Conservation (phyloP, 2,113 vertebrate genomes). For the Rhegmatorhina hoffmannsi region DNA sequence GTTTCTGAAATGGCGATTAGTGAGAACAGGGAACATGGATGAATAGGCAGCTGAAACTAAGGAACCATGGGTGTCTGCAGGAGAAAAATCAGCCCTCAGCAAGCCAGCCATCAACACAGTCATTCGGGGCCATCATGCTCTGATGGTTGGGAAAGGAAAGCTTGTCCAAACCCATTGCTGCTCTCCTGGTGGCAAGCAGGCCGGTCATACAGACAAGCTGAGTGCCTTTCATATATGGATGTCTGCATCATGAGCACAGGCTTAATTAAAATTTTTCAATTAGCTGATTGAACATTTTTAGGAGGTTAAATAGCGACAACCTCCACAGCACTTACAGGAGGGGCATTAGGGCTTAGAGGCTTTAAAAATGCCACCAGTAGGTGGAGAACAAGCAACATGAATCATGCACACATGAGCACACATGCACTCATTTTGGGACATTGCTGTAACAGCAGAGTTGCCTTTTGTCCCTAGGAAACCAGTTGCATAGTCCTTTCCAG, state of each 20-base stretch:
- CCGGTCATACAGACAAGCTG: not conserved
- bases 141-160: not conserved
- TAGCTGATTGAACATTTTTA: conserved; percentile 12
- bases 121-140: not conserved
- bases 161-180: not conserved
- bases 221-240: not conserved
- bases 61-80: conserved; percentile 14
- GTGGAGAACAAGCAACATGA: conserved; percentile 35
- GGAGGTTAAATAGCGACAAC: conserved; percentile 5
- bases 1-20: conserved; percentile 24
- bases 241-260: not conserved
- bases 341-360: not conserved
- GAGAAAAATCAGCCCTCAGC: not conserved
- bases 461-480: not conserved
- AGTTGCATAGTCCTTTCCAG: not conserved
- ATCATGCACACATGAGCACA: not conserved
- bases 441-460: not conserved
- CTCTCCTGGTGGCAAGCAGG: not conserved
- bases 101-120: not conserved
- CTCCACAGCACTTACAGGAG: not conserved
- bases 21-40: not conserved
- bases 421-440: not conserved
- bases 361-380: conserved; percentile 31
- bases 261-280: conserved; percentile 29
- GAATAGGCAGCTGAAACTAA: conserved; percentile 38